Conservation (phyloP, 2,113 vertebrate species). For the Elachura formosa region DNA sequence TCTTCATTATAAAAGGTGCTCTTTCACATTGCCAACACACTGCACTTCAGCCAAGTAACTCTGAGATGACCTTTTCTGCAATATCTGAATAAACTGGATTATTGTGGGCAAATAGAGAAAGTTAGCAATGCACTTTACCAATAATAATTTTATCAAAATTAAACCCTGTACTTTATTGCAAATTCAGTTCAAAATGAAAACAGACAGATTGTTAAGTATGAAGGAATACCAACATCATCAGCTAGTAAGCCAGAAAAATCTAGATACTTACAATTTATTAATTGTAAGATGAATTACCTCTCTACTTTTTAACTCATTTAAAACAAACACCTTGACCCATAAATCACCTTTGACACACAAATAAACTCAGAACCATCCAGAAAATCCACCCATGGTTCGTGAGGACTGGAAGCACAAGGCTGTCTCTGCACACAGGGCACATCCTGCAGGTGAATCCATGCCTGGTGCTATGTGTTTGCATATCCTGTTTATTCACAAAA, state of each 20-base stretch:
- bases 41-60: background rate
- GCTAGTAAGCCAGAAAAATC: background rate
- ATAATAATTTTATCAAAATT: background rate
- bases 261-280: background rate
- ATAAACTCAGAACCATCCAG: background rate
- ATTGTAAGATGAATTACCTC: background rate
- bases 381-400: fast-evolving
- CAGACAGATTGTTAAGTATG: background rate
- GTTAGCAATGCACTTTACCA: background rate
- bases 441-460: background rate
- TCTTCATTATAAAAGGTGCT: background rate
- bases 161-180: background rate
- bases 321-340: background rate
- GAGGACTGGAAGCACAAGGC: fast-evolving
- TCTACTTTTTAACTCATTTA: background rate
- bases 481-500: background rate
- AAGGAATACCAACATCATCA: background rate
- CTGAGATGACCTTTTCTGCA: background rate
- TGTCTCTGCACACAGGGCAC: background rate
- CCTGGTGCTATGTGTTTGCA: background rate
- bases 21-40: background rate
- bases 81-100: background rate
- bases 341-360: fast-evolving
- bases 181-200: background rate
- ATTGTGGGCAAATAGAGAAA: background rate